Evolutionary conservation across 2,888 invertebrate species (phyloP), one percentile per base, ranked within the genome.

Genomic region (Serripes groenlandicus): DNA sequence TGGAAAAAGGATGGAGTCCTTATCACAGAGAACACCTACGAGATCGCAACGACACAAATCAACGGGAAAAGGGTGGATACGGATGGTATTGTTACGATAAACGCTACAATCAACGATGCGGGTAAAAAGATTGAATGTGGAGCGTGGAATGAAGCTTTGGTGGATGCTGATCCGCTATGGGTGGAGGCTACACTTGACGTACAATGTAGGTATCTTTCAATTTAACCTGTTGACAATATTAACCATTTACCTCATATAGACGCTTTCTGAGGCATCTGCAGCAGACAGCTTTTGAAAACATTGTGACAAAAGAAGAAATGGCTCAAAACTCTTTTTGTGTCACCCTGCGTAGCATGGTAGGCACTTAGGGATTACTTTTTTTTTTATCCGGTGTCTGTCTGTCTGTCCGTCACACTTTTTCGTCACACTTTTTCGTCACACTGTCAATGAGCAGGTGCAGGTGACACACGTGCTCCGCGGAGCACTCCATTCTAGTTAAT

Each of bases 41-140:
- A 90, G 52, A 77, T 78, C 0, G 88, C 88, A 9, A 83, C 85
- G 4, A 80, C 87, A 7, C 83, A 88, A 70, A 70, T 78, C 3
- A 80, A 86, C 34, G 97, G 97, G 1, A 97, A 98, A 88, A 96
- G 98, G 88, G 97, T 97, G 92, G 98, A 97, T 18, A 97, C 98
- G 64, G 97, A 97, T 91, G 98, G 98, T 21, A 96, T 97, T 62
- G 96, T 98, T 73, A 97, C 97, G 83, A 95, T 99, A 86, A 97
- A 97, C 64, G 98, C 98, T 0, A 96, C 97, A 89, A 97, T 97
- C 94, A 96, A 97, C 77, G 98, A 98, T 93, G 97, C 98, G 95
- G 98, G 98, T 92, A 97, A 97, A 84, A 97, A 97, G 0, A 97
- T 98, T 93, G 97, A 97, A 4, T 99, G 98, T 93, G 98, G 98